Percentiles rank a stretch among this genome's conserved stretches.
Conservation (phyloP, 2,797 vertebrate species). For the Muscicapa comitata region DNA sequence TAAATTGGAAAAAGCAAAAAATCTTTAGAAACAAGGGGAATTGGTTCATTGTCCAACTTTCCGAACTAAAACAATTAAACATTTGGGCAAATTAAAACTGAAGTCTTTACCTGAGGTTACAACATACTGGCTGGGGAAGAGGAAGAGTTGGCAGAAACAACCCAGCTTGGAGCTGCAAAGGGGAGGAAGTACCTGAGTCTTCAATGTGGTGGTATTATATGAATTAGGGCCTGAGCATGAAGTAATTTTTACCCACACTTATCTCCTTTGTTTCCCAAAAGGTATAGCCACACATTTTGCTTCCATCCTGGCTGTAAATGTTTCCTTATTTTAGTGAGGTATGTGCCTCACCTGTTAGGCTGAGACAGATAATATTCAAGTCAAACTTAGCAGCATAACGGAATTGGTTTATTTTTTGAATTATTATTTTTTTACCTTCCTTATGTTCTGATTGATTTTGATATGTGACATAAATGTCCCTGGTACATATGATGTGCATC, state of each 20-base stretch:
- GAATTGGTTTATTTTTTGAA: neutral
- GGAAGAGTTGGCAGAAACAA: neutral
- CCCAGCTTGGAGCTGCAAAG: neutral
- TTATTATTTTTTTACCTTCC: neutral
- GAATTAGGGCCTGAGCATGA: neutral
- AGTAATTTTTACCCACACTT: neutral
- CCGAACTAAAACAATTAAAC: neutral
- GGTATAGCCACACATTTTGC: accelerated
- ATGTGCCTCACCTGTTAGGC: accelerated
- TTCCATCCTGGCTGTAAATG: neutral
- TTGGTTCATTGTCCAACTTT: neutral
- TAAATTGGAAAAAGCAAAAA: neutral
- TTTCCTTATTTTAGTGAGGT: neutral
- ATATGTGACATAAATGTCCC: slow-evolving; percentile 8
- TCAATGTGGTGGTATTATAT: accelerated
- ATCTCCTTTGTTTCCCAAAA: neutral
- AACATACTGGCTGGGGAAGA: neutral
- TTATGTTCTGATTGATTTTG: slow-evolving; percentile 7
- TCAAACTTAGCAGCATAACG: neutral
- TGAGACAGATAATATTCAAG: neutral
- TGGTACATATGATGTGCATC: neutral
- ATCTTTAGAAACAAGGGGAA: neutral
- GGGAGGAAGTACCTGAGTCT: accelerated
- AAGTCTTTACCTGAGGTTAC: neutral
- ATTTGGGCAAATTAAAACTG: neutral